These are phyloP conservation scores for Peromyscus melanophrys DNA, from an alignment of 2,797 vertebrate species.

Conservation along the genomic window DNA sequence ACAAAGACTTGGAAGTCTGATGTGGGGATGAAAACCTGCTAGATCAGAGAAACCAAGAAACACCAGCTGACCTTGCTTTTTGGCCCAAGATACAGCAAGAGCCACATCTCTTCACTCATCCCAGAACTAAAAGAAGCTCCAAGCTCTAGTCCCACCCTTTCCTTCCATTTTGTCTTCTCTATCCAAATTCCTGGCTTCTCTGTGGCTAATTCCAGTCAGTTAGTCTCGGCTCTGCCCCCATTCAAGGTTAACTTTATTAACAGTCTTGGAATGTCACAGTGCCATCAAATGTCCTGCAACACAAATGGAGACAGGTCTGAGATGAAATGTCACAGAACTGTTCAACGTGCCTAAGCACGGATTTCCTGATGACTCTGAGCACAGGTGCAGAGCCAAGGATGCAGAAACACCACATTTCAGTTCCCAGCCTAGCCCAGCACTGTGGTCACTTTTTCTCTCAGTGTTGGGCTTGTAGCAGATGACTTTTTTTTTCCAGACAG, in stretches of 20 bases:
- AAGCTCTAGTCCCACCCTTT: neutral
- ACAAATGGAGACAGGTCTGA: constrained; percentile 41
- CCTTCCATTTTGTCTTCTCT: neutral
- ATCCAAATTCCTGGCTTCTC: neutral
- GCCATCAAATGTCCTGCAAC: neutral
- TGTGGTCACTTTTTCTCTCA: constrained; percentile 47
- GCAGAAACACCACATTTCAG: constrained; percentile 32
- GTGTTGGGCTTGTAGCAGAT: neutral
- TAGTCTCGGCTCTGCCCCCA: neutral
- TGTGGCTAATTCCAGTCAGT: neutral
- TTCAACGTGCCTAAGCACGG: constrained; percentile 30
- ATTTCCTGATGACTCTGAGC: constrained; percentile 53
- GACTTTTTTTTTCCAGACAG: too few relatives aligned
- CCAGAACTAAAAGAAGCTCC: neutral
- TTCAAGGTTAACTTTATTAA: neutral
- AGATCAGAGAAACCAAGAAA: neutral
- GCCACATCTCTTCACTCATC: neutral
- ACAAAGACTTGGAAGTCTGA: neutral
- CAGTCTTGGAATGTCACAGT: neutral
- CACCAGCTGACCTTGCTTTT: neutral
- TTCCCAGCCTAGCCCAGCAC: neutral
- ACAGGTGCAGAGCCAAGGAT: neutral
- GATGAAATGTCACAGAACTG: constrained; percentile 70
- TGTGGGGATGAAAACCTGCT: neutral
- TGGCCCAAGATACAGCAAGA: neutral